phyloP scores from a whole-genome alignment of 2,888 invertebrate species.

The Branchipolynoe longqiensis region DNA sequence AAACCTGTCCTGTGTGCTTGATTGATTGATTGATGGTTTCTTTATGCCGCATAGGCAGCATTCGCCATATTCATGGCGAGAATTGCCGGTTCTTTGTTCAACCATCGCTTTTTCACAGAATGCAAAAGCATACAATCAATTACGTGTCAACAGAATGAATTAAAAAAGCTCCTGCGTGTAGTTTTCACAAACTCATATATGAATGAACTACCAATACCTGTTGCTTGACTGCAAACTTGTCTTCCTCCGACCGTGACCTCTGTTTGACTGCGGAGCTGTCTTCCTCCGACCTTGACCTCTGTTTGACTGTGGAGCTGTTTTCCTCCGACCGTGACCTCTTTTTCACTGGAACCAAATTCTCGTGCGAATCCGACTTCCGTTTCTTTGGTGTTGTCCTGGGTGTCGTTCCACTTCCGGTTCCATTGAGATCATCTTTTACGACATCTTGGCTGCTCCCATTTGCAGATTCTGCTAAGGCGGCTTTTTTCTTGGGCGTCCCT shows the following conservation, averaged over 20 bases:
- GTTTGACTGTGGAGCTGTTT: not conserved
- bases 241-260: not conserved
- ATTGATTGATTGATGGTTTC: too few species aligned
- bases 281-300: constrained; percentile 7
- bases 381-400: constrained; percentile 10
- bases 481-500: not conserved
- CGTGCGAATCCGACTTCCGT: not conserved
- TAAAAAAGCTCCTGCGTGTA: too few species aligned
- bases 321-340: not conserved
- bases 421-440: too few species aligned
- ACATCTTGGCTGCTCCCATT: not conserved
- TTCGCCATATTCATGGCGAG: too few species aligned
- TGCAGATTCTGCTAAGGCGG: not conserved
- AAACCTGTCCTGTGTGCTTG: too few species aligned
- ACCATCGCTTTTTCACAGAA: too few species aligned
- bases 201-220: not conserved
- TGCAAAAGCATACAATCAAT: too few species aligned
- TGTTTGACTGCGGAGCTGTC: not conserved
- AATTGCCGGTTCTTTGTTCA: too few species aligned
- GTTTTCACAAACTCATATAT: too few species aligned
- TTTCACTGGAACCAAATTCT: not conserved
- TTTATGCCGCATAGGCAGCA: too few species aligned
- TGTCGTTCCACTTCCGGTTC: not conserved
- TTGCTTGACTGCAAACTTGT: not conserved
- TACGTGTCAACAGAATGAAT: too few species aligned